Evolutionary conservation across 2,888 invertebrate genomes (phyloP), one percentile per base, ranked within the genome.

Genomic region (Kryphioiulus occultus): DNA sequence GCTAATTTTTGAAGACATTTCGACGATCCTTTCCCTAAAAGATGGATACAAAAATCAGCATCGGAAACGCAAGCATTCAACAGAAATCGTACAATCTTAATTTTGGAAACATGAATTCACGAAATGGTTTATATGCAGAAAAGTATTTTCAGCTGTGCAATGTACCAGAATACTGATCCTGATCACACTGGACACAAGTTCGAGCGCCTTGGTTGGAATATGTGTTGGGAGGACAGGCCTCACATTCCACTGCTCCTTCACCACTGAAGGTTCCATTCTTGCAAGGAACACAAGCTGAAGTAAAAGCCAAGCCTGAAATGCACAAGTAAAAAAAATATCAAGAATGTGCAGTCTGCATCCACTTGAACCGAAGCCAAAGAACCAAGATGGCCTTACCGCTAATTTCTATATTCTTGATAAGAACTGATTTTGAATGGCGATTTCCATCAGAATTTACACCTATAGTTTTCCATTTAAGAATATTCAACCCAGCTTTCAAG

Each of bases 401-500:
- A 59, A 92, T 91, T 89, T 92, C 92, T 88, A 93, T 92, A 87
- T 91, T 91, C 89, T 92, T 92, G 84, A 93, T 92, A 30, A 92
- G 90, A 5, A 93, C 91, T n/a, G 93, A 92, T 88, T 92, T 92
- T 19, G 91, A 90, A 87, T 90, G 89, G 47, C 90, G 91, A 26
- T 91, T 90, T 32, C 39, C 42, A 32, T 88, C 89, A 9, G 90
- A 90, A 87, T 91, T 91, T 22, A 89, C 90, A 35, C 93, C 93
- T 87, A 93, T 91, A 0, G 93, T 93, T 89, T 92, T 93, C 94
- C 94, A 94, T 87, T 92, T 92, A 22, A 94, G 91, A 44, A 93
- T 92, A 90, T 94, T 94, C 86, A 93, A 91, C 0, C 94, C 93
- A 1, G 92, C 90, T 88, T 92, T 92, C 84, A 94, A 90, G 4